Evolutionary conservation across 2,797 vertebrate genomes (phyloP).

Genomic region (Streptopelia turtur): DNA sequence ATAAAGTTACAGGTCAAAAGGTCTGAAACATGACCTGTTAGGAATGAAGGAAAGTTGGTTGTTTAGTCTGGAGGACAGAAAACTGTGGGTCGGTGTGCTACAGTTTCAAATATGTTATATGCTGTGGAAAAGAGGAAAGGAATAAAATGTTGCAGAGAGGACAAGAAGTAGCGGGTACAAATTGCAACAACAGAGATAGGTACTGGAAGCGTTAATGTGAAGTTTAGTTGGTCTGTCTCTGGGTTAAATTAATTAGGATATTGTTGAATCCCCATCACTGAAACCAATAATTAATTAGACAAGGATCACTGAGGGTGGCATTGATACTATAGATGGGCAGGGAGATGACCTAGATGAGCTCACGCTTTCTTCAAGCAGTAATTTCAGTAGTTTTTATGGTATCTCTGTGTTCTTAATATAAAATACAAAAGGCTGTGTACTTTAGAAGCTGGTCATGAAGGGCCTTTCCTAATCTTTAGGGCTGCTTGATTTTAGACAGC

Average conservation of each 20-base stretch:
- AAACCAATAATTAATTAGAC: neutral
- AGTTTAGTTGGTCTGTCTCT: neutral
- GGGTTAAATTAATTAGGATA: neutral
- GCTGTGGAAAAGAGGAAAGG: neutral
- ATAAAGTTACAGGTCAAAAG: neutral
- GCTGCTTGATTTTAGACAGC: neutral
- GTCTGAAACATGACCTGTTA: slow-evolving; percentile 15
- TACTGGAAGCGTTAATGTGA: neutral
- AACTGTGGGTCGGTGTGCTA: neutral
- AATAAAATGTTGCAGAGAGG: neutral
- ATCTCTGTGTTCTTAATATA: neutral
- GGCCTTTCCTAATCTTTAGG: neutral
- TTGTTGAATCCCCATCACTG: neutral
- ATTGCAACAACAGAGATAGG: neutral
- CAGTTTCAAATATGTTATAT: neutral
- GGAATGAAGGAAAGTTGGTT: neutral
- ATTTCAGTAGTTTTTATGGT: neutral
- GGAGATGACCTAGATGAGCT: neutral
- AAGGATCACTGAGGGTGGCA: neutral
- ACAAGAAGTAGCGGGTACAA: neutral
- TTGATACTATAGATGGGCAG: neutral
- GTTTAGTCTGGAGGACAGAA: neutral
- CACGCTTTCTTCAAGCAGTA: neutral
- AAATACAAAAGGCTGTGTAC: neutral
- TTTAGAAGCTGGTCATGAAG: neutral